Base-by-base conservation (phyloP, 1,140 invertebrate genomes). In the Magallana gigas region DNA sequence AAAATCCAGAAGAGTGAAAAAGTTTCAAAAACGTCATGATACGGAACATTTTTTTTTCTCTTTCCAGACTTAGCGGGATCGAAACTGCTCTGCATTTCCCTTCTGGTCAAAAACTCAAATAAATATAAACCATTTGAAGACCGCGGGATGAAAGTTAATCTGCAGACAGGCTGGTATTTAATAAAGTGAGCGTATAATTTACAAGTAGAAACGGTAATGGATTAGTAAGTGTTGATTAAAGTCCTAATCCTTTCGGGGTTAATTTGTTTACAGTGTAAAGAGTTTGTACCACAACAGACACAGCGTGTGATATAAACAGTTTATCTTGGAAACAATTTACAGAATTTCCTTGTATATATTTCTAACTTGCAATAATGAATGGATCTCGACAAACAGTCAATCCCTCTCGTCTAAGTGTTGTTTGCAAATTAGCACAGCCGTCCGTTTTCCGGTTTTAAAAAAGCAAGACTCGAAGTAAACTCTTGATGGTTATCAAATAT, bases 241-340 rank as follows among this genome's bases (percentile, higher is more conserved):
- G 23, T 29, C 23, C 68, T 76, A 76, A 76, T 76, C 68, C 68
- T 76, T 0, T 29, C 0, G 23, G n/a, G 68, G 68, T 76, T 76
- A 76, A 76, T 76, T 76, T 76, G 68, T 76, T 76, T 76, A 76
- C 68, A 76, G 36, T 76, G 18, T 76, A 29, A 29, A 76, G 68
- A 76, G 68, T 29, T 76, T 76, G 68, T 76, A 29, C 68, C 7
- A 76, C 68, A 76, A 76, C 68, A 76, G 68, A 12, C 68, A 23
- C 68, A 76, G 68, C 68, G 29, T 76, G 68, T 76, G 68, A 76
- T 76, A 76, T 76, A 76, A 76, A 76, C 68, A 76, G 29, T 76
- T 76, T 76, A 76, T 76, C 68, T 76, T 76, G 68, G 68, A 76
- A 76, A 76, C 68, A 76, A 76, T 76, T 76, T 76, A 76, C 68